Evolutionary conservation across 2,797 vertebrate species (phyloP), one percentile per base, ranked within the genome.

Genomic region (Silurus aristotelis): DNA sequence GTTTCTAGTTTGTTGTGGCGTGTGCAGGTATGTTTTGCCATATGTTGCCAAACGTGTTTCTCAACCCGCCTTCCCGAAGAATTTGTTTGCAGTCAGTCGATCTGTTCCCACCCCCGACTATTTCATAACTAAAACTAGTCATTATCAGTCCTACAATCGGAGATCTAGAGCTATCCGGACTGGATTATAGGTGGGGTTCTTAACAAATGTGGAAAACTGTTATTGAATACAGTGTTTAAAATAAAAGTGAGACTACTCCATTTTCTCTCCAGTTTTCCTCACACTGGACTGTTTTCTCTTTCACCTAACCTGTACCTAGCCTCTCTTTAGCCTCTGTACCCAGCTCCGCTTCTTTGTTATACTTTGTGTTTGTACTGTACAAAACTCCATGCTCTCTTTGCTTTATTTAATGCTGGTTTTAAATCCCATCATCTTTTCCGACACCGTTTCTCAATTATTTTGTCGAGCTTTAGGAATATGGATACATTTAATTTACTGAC

Each of bases 1-100:
- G 85, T 89, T 55, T 80, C 25, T 71, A 80, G 78, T 89, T 88
- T 84, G 79, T 87, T 86, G 80, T 72, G 78, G 82, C 77, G 66
- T 80, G 48, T 43, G 19, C 73, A 82, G 85, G 87, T 90, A 80
- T 92, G 90, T 93, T 92, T 89, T 89, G 73, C 52, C 64, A 82
- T 52, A 89, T 92, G 92, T 93, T 89, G 89, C 90, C 90, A 93
- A 94, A 95, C 92, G 71, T 92, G 93, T 94, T 94, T 93, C 90
- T 89, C 90, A 89, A 81, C 86, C 83, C 67, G 66, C 80, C 52
- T 80, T 55, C 73, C 46, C 72, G 55, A 66, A 89, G 86, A 90
- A 89, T 92, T 91, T 93, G 90, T 91, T 91, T 92, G 87, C 86
- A 82, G 78, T 87, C 1, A 17, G 70, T 80, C 82, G 85, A 90